Evolutionary conservation across 2,797 vertebrate species (phyloP).

Genomic region (Acipenser ruthenus): DNA sequence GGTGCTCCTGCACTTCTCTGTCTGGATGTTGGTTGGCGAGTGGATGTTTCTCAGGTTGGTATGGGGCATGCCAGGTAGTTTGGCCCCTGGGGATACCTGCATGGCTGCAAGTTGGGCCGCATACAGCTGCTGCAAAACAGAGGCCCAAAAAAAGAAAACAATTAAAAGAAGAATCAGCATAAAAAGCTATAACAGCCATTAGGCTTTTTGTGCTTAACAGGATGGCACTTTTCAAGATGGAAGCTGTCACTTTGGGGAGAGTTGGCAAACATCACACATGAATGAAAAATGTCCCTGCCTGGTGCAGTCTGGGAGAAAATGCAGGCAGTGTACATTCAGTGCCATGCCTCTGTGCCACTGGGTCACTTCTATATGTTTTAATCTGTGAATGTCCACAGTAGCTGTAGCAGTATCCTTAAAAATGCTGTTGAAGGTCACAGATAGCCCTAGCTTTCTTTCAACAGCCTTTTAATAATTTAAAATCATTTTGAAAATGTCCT

Average conservation of each 20-base stretch:
- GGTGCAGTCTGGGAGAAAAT: conserved; percentile 54
- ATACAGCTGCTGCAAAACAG: conserved; percentile 80
- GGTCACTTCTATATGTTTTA: background rate
- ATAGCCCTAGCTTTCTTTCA: background rate
- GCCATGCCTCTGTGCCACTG: background rate
- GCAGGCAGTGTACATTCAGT: background rate
- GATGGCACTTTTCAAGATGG: conserved; percentile 39
- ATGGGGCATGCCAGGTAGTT: conserved; percentile 82
- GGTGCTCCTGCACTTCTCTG: conserved; percentile 84
- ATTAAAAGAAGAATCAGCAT: conserved; percentile 51
- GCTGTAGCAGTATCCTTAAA: background rate
- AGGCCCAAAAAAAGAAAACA: conserved; percentile 26
- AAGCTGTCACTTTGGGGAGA: conserved; percentile 47
- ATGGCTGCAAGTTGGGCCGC: conserved; percentile 95
- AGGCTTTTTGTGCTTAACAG: conserved; percentile 47
- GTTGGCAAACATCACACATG: conserved; percentile 51
- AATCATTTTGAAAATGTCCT: too few species aligned
- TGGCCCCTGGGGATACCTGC: conserved; percentile 93
- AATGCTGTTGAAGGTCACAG: background rate
- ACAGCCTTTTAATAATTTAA: too few species aligned
- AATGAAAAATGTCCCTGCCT: conserved; percentile 52
- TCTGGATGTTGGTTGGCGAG: conserved; percentile 86
- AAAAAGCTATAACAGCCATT: conserved; percentile 66
- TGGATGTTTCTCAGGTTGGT: conserved; percentile 78
- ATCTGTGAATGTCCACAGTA: background rate